Base-by-base conservation (phyloP, 2,888 invertebrate species). In the Ctena decussata region DNA sequence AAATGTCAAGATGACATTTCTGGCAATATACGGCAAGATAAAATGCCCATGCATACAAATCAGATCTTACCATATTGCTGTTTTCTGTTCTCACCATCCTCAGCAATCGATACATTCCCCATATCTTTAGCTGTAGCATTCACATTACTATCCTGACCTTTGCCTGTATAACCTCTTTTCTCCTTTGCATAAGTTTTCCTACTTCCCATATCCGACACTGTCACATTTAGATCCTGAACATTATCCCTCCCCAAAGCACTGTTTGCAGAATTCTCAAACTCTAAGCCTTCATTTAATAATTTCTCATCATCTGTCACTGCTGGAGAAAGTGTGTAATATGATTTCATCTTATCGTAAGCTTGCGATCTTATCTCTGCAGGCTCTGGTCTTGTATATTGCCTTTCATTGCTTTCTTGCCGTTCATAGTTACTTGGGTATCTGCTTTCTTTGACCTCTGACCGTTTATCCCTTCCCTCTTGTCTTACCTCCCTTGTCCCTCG, bases 311-410 rank as follows among this genome's bases (percentile, higher is more conserved):
- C 88, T 30, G 80, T 81, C 21, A 80, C 75, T n/a, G n/a, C n/a
- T 0, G 84, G 80, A 1, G 88, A 88, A 2, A 88, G 69, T 0
- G 85, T 84, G 70, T 88, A 88, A 69, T 88, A 88, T 0, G 88
- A 88, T 60, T 88, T 88, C 3, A 65, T 65, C 18, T 65, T 65
- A 35, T 65, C 65, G 21, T 65, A 65, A 15, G 24, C 35, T 15
- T 65, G 32, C 35, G 65, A 65, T 21, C 35, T 32, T 1, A 65
- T 35, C 30, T 65, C 65, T 18, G 65, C 15, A 18, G 65, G 6
- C 21, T 65, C 65, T 11, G 65, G 65, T 18, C 65, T 32, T 65
- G 35, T 21, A 35, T 35, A 35, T 18, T 32, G 32, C 21, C 65
- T 32, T 18, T 65, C 65, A 32, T 11, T 35, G 8, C 3, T 24